Evolutionary conservation across 2,888 invertebrate species (phyloP), one percentile per base, ranked within the genome.

Genomic region (Barypeithes pellucidus): DNA sequence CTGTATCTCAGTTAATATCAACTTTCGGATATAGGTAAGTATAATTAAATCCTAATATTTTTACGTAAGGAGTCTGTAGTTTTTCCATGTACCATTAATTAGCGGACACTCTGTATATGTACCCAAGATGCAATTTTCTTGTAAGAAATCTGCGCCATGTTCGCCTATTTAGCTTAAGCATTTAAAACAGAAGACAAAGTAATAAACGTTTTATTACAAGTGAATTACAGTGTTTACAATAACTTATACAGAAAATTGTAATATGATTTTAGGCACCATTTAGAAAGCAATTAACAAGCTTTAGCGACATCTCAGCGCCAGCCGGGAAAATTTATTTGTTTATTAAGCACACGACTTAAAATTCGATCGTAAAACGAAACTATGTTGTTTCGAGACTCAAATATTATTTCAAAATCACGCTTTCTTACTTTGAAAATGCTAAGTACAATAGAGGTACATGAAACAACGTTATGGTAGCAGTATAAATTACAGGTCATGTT

Each of bases 301-400:
- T 36, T 41, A 66, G 65, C 50, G 65, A 66, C 65, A 66, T 66
- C 65, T 66, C 50, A 66, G 65, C 65, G 65, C 65, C 65, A 66
- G 65, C 24, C 39, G 52, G 18, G 52, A 45, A 36, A 66, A 66
- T 66, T 50, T 66, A 66, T 66, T 66, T 66, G 65, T 66, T 66
- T 66, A 62, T 62, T 62, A 62, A 57, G 18, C 14, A 57, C 33
- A 57, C 54, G 29, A 45, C 45, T 62, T 62, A 62, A 66, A 52
- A 66, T 52, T 47, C 20, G 52, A 66, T 66, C 65, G 36, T 66
- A 36, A 66, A 66, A 54, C 54, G 41, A 54, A 66, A 62, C 14
- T 62, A 29, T 47, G 33, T 66, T 36, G 65, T 61, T 41, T 29
- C 16, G 62, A 47, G 24, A 29, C 16, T 16, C 45, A 33, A 60